Base-by-base conservation (phyloP, 2,888 invertebrate species). In the Trichogramma dendrolimi region DNA sequence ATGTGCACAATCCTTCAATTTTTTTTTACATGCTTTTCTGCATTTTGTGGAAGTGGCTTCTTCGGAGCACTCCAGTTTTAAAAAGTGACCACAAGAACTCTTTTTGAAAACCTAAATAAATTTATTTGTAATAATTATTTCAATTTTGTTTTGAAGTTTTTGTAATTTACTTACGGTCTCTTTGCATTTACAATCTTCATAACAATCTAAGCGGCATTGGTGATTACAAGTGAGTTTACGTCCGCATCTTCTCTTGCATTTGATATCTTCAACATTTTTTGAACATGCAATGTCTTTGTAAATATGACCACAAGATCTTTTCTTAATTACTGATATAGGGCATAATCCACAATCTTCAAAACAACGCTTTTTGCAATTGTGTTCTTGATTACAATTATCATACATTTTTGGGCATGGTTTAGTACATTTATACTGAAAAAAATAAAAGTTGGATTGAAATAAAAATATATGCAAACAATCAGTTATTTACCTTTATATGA, bases 371-470 rank as follows among this genome's bases (percentile, higher is more conserved):
- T 42, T 44, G 14, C 61, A 61, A 5, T 4, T 1, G 10, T 61
- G 61, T 27, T 52, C 43, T 1, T 48, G 27, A 2, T 38, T 14
- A 11, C 61, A 61, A n/a, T 38, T 14, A 10, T 11, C n/a, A 38
- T 60, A 41, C 2, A 4, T 42, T 41, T 52, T 52, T 10, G 44
- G 5, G 8, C 61, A 61, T 6, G 42, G 38, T 41, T 47, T 61
- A 1, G 4, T 27, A 40, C 61, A 61, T 7, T 56, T 44, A 7
- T 56, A 56, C 61, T 61, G 27, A 38, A 60, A 60, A 55, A 55
- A 8, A 2, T 44, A 40, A 11, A n/a, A 51, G 38, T 44, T 40
- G 10, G 27, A 27, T 27, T 27, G 27, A 27, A 27, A 27, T 27
- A 27, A 27, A 27, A 14, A 14, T 14, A 2, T 14, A 14, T 14